Conservation (phyloP, 2,888 invertebrate genomes). For the Lasioglossum malachurum region DNA sequence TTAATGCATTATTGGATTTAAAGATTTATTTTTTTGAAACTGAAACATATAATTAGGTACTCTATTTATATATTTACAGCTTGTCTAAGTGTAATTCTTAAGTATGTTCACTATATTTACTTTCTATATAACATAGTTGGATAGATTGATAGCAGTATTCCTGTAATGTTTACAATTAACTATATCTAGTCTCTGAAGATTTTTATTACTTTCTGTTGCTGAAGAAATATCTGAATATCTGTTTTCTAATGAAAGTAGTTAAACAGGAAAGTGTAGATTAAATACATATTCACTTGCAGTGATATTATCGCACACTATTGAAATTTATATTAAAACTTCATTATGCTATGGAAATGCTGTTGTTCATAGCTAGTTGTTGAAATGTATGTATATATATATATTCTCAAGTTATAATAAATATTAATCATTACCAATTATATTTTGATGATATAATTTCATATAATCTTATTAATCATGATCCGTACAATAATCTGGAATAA, state of each 20-base stretch:
- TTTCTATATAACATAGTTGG: background rate
- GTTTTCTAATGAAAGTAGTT: background rate
- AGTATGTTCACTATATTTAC: slow-evolving; percentile 2
- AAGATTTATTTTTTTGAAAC: background rate
- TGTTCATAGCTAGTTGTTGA: slow-evolving; percentile 69
- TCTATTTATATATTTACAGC: slow-evolving; percentile 5
- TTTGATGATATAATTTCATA: slow-evolving; percentile 72
- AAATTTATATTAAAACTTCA: slow-evolving; percentile 9
- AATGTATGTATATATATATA: slow-evolving; percentile 81
- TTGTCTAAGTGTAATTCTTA: slow-evolving; percentile 13
- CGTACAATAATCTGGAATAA: slow-evolving; percentile 36
- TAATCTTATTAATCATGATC: slow-evolving; percentile 64
- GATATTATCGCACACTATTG: slow-evolving; percentile 7
- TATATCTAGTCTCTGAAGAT: slow-evolving; percentile 32
- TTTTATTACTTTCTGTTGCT: background rate
- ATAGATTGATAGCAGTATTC: slow-evolving; percentile 9
- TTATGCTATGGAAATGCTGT: slow-evolving; percentile 77
- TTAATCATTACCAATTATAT: slow-evolving; percentile 71
- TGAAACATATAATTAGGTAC: background rate
- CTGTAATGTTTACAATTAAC: slow-evolving; percentile 13
- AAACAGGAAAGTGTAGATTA: slow-evolving; percentile 2
- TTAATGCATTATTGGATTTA: background rate
- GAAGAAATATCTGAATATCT: background rate
- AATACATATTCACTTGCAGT: background rate
- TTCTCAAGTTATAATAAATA: slow-evolving; percentile 79